Evolutionary conservation across 2,797 vertebrate species (phyloP).

Genomic region (Gallinago solitaria): DNA sequence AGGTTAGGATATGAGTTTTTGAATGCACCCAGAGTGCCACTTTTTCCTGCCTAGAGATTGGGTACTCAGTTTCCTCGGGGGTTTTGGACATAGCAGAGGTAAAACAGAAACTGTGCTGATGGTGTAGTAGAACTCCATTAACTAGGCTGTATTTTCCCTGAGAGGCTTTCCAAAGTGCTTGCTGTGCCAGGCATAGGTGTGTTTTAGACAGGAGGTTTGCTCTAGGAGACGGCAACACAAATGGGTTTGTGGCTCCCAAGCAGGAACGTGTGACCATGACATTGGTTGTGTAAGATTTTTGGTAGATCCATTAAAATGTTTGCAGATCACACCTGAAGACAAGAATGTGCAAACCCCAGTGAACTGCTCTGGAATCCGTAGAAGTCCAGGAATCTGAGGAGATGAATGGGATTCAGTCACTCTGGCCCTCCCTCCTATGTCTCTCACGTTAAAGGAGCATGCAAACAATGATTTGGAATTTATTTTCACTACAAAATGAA

Average conservation of each 20-base stretch:
- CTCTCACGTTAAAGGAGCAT: neutral
- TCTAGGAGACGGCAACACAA: neutral
- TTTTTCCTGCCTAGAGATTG: neutral
- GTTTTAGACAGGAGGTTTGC: neutral
- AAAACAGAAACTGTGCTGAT: neutral
- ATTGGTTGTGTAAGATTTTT: neutral
- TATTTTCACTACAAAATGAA: conserved; percentile 8
- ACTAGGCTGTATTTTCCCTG: neutral
- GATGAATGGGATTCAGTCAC: neutral
- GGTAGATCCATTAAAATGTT: neutral
- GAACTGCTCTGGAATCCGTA: neutral
- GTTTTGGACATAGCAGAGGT: neutral
- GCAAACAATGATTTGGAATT: neutral
- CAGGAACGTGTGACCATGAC: neutral
- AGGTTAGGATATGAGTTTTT: neutral
- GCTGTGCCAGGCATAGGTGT: neutral
- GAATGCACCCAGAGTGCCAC: neutral
- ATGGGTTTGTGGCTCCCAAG: neutral
- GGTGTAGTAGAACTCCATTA: neutral
- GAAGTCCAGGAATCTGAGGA: neutral
- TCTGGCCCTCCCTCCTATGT: neutral
- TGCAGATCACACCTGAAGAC: neutral
- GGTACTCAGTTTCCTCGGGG: neutral
- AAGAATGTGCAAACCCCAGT: neutral
- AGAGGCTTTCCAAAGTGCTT: neutral